Evolutionary conservation across 2,113 vertebrate genomes (phyloP), one percentile per base, ranked within the genome.

Genomic region (Thalassoma bifasciatum): DNA sequence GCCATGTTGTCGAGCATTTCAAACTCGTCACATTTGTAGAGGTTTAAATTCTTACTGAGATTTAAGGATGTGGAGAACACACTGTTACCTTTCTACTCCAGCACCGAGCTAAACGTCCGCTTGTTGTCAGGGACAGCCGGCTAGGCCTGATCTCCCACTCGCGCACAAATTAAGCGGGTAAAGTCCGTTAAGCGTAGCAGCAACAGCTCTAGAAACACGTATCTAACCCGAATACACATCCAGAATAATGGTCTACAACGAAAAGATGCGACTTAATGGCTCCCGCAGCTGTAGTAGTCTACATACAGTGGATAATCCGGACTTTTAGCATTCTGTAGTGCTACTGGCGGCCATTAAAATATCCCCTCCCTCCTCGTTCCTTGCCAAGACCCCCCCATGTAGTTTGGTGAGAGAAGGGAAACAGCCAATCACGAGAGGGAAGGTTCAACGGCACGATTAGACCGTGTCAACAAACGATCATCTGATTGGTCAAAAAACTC

Each of bases 261-360:
- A 59, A 44, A 2, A 47, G 69, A 53, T 7, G n/a, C 17, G 9
- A 2, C 21, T 23, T 11, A 40, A 24, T 38, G 14, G 12, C 14
- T 52, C 3, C 10, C 4, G 13, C 52, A 6, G 40, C n/a, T 77
- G 66, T 0, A 17, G 52, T 0, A 53, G 30, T 72, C 54, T 75
- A 81, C 79, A 81, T 68, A 64, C 23, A 47, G 57, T 12, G 10
- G 50, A 83, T 89, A 90, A 89, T 90, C 71, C 72, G 63, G 74
- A 91, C 85, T 86, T 91, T 90, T 87, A 77, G 86, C 76, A 77
- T 84, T 81, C 72, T 74, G 69, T 72, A 85, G 81, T 78, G 84
- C 71, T 60, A 70, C 71, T 88, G 92, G 65, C 92, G 89, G 89
- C 92, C 93, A 94, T 93, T 93, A 92, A 91, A 87, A 88, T 85